Conservation (phyloP, 2,113 vertebrate genomes). For the Pomatorhinus ruficollis region DNA sequence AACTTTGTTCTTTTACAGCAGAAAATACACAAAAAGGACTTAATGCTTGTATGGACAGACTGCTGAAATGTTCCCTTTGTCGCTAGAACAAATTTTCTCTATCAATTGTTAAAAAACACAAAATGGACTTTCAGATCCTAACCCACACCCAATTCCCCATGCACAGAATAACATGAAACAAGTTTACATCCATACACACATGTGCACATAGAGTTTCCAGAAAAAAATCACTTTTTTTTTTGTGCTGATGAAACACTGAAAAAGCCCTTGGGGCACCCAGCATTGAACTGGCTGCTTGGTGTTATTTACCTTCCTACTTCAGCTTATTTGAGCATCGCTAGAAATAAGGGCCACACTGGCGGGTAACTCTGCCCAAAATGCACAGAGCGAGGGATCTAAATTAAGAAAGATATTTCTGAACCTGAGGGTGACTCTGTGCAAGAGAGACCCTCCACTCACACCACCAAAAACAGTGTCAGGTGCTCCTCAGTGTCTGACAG, state of each 20-base stretch:
- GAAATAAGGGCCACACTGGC: not conserved
- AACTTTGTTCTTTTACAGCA: not conserved
- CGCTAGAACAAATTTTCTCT: not conserved
- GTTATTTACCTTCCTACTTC: not conserved
- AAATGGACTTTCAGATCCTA: not conserved
- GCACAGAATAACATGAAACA: not conserved
- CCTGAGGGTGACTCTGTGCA: not conserved
- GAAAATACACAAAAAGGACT: not conserved
- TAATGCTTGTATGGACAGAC: not conserved
- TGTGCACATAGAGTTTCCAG: fast-evolving
- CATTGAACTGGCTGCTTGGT: not conserved
- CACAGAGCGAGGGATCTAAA: not conserved
- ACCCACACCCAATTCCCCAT: not conserved
- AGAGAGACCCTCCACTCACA: not conserved
- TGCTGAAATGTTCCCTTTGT: not conserved
- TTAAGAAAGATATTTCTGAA: not conserved
- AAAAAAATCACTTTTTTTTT: not conserved
- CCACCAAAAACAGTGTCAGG: not conserved
- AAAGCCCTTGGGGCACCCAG: not conserved
- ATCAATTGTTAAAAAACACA: not conserved
- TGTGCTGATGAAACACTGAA: not conserved
- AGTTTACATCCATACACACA: not conserved
- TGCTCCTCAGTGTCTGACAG: not conserved
- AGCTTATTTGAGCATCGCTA: not conserved
- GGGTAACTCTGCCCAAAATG: not conserved